Base-by-base conservation (phyloP, 2,888 invertebrate species). In the Cynaeus angustus region DNA sequence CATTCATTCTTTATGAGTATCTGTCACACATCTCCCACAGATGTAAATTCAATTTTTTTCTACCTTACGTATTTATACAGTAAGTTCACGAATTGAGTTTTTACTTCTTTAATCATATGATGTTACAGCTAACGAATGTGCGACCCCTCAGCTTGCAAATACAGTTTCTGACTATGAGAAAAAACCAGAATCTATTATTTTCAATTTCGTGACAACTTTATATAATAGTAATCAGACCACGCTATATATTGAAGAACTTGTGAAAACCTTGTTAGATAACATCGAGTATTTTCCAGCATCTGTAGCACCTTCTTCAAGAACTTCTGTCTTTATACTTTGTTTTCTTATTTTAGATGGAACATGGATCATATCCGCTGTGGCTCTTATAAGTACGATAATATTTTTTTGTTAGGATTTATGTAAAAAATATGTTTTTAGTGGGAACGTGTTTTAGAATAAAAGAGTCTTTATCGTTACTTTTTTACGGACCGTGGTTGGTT, bases 401-500 rank as follows among this genome's bases (percentile, higher is more conserved):
- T 52, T 2, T 37, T 37, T 6, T 21, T 21, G 21, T 4, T 28
- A 7, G 28, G 7, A n/a, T n/a, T 33, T 33, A 33, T 7, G 10
- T 12, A 10, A 53, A 13, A 33, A 10, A 13, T 37, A 16, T 28
- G 13, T 16, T 77, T 79, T 70, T 41, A 81, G 81, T 74, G 53
- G 80, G 78, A 10, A 75, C 75, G 3, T 77, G 69, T 58, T 77
- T 74, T 37, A 70, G 75, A 41, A 71, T 77, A n/a, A 77, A 74
- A 61, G 77, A 75, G 72, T 66, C 48, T 37, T 43, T 72, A 28
- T 75, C 77, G 2, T 52, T 79, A 0, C 9, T 78, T 12, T 79
- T 79, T 64, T 79, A 79, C 68, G 74, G 83, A 75, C 86, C 87
- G 7, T 87, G 87, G 87, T 79, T 86, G 30, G 10, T 86, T 5